Evolutionary conservation across 1,140 invertebrate genomes (phyloP).

Genomic region (Drosophila novamexicana): DNA sequence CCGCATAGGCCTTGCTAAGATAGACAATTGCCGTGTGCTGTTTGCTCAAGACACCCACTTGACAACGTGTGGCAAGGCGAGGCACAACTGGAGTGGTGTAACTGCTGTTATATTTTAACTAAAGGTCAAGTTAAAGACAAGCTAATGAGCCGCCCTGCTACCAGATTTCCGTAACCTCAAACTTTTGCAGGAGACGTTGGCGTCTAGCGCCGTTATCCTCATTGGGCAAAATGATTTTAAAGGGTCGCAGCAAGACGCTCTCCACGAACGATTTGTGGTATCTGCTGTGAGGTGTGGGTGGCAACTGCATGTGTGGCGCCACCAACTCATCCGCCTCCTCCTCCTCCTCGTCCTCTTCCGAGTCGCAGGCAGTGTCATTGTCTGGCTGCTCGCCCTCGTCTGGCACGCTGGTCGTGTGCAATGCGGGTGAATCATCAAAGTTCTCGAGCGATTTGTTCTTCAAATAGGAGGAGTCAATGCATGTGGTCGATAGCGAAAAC

Average conservation of each 20-base stretch:
- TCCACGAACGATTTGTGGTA: constrained; percentile 83
- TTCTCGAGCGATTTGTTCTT: constrained; percentile 84
- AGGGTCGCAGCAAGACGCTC: constrained; percentile 72
- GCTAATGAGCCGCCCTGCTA: constrained; percentile 37
- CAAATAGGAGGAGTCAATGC: constrained; percentile 81
- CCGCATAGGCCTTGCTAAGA: constrained; percentile 20
- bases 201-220: constrained; percentile 74
- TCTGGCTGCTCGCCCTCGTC: constrained; percentile 33
- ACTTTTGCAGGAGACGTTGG: constrained; percentile 78
- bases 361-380: constrained; percentile 12
- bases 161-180: constrained; percentile 83
- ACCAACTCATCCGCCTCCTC: constrained; percentile 13
- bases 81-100: not conserved
- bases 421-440: constrained; percentile 74
- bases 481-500: constrained; percentile 77
- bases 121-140: constrained; percentile 44
- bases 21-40: constrained; percentile 56
- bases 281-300: constrained; percentile 48
- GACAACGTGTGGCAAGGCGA: not conserved
- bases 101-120: constrained; percentile 6
- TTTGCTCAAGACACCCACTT: constrained; percentile 49
- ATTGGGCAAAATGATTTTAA: constrained; percentile 76
- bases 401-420: constrained; percentile 18
- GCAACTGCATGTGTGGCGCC: constrained; percentile 51
- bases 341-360: constrained; percentile 7